Base-by-base conservation (phyloP, 2,888 invertebrate species). In the Scaptomyza polygonia region DNA sequence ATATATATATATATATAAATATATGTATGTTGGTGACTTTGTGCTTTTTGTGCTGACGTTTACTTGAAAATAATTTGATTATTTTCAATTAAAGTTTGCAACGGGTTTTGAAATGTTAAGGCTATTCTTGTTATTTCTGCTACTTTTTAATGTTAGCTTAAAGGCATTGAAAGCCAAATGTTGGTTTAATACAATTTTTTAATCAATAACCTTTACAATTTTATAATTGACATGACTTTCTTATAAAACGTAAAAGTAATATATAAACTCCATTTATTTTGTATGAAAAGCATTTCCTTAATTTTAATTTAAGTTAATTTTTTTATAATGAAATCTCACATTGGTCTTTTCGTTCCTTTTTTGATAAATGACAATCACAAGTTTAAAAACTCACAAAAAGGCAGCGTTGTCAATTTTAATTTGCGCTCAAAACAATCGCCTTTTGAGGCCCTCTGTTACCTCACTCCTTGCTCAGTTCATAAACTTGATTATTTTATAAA, bases 81-180 rank as follows among this genome's bases (percentile, higher is more conserved):
- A 76, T 74, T 89, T 89, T 86, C 88, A 89, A 88, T 88, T 89
- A 85, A 88, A 86, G 79, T 89, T 86, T 85, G 68, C 75, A 66
- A 59, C 67, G 55, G 66, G 34, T 76, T 70, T 68, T 34, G 30
- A 39, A 66, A 65, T 34, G 30, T 7, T 8, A 21, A 43, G 25
- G 29, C 40, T 1, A 2, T 18, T 25, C 25, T 25, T 25, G 25
- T 25, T 12, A 18, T 32, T 18, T 7, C 18, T 18, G 8, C 9
- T 8, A 14, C 14, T 8, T 27, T 8, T 34, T 42, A 16, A 44
- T 21, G n/a, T 18, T 36, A 16, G 25, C 4, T 21, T 9, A n/a
- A 9, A 25, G 21, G 12, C 8, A 18, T 7, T 40, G 30, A 25
- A 6, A 16, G 18, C 21, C 21, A 21, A 27, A 8, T 25, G 21